Base-by-base conservation (phyloP, 2,113 vertebrate species). In the Syngnathus typhle region DNA sequence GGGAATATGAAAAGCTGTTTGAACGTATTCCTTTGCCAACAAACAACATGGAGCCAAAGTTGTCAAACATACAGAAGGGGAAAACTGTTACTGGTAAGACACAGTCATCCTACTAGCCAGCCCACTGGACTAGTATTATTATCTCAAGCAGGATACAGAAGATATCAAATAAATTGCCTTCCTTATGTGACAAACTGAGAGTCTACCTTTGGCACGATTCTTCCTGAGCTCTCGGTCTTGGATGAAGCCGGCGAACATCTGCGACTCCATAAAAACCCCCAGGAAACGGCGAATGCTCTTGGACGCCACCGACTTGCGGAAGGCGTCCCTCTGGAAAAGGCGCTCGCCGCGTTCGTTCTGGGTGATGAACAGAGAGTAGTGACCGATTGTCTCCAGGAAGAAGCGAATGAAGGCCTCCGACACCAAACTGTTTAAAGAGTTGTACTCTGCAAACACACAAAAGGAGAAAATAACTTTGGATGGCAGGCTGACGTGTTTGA, bases 221-320 rank as follows among this genome's bases (percentile, higher is more conserved):
- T 98, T 98, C 69, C 97, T 89, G 75, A 99, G 90, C 86, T 98
- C 96, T 41, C 95, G 90, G 85, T 99, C 98, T 89, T 99, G 98
- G 83, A 99, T 98, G 88, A 99, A 99, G 39, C 98, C 98, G 15
- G 98, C 93, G 58, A 99, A 99, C 98, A 99, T 99, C 89, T 99
- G 98, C 49, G 98, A 98, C 86, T 99, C 96, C 96, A 99, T 99
- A 88, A 99, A 99, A 79, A 99, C 96, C 39, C 98, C 96, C 70
- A 99, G 91, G 87, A 99, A 99, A 69, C 98, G 95, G 1, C 98
- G 96, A 89, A 99, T 92, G 55, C 96, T 98, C 87, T 98, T 99
- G 21, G 98, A 99, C 39, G 95, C 95, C 83, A 99, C 98, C 6
- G 96, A 96, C 83, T 99, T 99, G 77, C 98, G 95, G 88, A 99